Evolutionary conservation across 2,888 invertebrate genomes (phyloP), one percentile per base, ranked within the genome.

Genomic region (Andrena bucephala): DNA sequence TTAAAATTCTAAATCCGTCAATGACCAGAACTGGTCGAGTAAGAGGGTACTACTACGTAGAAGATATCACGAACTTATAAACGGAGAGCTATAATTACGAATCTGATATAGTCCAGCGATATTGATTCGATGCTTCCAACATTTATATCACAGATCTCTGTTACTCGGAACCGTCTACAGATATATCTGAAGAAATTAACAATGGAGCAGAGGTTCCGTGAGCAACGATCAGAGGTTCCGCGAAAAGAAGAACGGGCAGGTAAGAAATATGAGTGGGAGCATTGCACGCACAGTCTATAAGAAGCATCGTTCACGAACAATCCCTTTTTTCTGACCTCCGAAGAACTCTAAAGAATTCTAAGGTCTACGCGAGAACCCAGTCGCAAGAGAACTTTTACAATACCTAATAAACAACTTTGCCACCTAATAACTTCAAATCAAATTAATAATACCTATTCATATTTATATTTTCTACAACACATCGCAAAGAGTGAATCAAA

Each of bases 211-310:
- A 27, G 24, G 60, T 69, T 8, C 10, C 16, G 33, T 13, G 3
- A 10, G n/a, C 31, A 68, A 60, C 20, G 66, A 67, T 31, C 0
- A n/a, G 16, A 67, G 36, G 57, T 75, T 75, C 57, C 24, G 6
- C 20, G 66, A 75, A 67, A 60, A 36, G 8, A 36, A 20, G 16
- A n/a, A 8, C 20, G 20, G 10, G n/a, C n/a, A 36, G 66, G 50
- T 62, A 77, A 62, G 50, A 52, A 67, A 77, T 66, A 66, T 52
- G 33, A 77, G 60, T 60, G 76, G 76, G 52, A 52, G n/a, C 52
- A 50, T 60, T 13, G 52, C 29, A 75, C 52, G 77, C 75, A 57
- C 20, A 20, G n/a, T 13, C 20, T 16, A 50, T 13, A 66, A 67
- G 66, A 66, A 74, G 52, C 48, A 42, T 24, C 48, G 1, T 6